A percentile compares a stretch with the other conserved stretches of the same genome.
phyloP scores from a whole-genome alignment of 2,113 vertebrate species.

The Oreochromis spilurus region DNA sequence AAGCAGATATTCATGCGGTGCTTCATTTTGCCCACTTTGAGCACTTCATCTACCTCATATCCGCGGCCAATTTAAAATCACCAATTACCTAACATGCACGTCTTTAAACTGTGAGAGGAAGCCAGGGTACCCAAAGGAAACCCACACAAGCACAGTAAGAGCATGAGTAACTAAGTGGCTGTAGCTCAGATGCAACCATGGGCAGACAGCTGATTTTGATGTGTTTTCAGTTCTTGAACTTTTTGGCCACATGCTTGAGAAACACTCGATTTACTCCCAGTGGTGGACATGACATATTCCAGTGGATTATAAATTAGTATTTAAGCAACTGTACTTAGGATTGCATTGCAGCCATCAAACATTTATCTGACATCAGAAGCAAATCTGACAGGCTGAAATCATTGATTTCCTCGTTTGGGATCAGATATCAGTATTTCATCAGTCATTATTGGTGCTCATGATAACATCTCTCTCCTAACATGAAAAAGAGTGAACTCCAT shows the following conservation, averaged over 20 bases:
- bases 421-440: background rate
- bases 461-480: background rate
- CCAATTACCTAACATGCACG: background rate
- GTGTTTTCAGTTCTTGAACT: background rate
- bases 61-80: background rate
- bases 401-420: slow-evolving; percentile 9
- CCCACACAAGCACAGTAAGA: background rate
- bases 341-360: background rate
- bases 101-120: background rate
- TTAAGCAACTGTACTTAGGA: background rate
- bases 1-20: background rate
- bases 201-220: background rate
- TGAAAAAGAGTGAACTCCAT: background rate
- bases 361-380: background rate
- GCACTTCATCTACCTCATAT: background rate
- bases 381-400: background rate
- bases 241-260: background rate
- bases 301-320: background rate
- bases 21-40: background rate
- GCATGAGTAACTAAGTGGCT: background rate
- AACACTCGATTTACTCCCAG: background rate
- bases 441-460: background rate
- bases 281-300: background rate
- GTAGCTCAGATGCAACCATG: background rate
- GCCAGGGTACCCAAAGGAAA: background rate